Base-by-base conservation (phyloP, 92 coral and sea anemone genomes). In the Galaxea fascicularis region DNA sequence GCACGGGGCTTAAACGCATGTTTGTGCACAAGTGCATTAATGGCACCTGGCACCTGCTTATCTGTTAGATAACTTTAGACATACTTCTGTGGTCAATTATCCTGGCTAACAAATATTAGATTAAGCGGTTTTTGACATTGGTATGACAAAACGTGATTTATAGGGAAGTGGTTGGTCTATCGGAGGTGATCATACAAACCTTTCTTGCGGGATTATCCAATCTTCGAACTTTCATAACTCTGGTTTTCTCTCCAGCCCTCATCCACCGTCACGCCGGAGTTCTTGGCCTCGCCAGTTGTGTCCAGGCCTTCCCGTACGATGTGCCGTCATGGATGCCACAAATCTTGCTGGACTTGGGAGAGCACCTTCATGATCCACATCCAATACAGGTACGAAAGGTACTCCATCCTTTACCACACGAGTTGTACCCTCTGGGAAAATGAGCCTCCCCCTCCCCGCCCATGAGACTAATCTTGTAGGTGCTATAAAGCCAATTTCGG, bases 241-340 rank as follows among this genome's bases (percentile, higher is more conserved):
- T 10, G 17, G 28, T 63, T 24, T 13, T 27, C 15, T 63, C 79
- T 26, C 58, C 90, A 87, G 93, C 93, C 10, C 80, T 86, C 66
- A 83, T 89, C 65, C 82, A 80, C 73, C 98, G 98, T 76, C 98
- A 96, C 78, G 98, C 98, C 10, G 98, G 98, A 14, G 98, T 96
- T 10, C 78, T 96, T 74, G 98, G 98, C 4, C 82, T 96, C 13
- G 94, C 98, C 21, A 90, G 98, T 79, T 96, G 98, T 85, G 95
- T 96, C 44, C 90, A 92, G 78, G 98, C 98, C 30, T 96, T 94
- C 70, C 98, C 98, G 7, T 96, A 96, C 71, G 98, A 96, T 69
- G 98, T 96, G 9, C 98, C 98, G 5, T 82, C 83, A 20, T 96
- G 98, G 98, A 84, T 96, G 89, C 98, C 98, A 5, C 96, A 96